Percentiles rank a stretch among this genome's conserved stretches.
phyloP scores from a whole-genome alignment of 2,113 vertebrate genomes.

The Datnioides undecimradiatus region DNA sequence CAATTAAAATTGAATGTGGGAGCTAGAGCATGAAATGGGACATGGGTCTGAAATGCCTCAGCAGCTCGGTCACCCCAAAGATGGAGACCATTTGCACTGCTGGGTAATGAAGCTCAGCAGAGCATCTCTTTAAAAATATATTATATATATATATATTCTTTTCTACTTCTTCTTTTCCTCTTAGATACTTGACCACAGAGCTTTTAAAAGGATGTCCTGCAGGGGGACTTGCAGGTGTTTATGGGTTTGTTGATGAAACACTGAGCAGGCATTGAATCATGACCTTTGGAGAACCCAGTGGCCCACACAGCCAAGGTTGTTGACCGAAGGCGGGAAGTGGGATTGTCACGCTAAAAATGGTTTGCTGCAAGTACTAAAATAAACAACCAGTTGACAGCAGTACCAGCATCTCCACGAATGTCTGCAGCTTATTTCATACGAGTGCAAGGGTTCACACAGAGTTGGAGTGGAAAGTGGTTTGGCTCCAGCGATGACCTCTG shows the following conservation, averaged over 20 bases:
- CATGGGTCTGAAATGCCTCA: slow-evolving; percentile 56
- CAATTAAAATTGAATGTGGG: slow-evolving; percentile 75
- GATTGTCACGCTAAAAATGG: neutral
- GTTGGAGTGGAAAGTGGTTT: slow-evolving; percentile 3
- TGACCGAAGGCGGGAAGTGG: slow-evolving; percentile 15
- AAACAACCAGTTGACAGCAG: neutral
- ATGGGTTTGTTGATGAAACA: slow-evolving; percentile 19
- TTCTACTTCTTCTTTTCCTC: neutral
- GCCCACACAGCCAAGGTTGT: neutral
- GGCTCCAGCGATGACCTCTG: neutral
- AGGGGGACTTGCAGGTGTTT: neutral
- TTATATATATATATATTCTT: too few species aligned
- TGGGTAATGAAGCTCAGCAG: slow-evolving; percentile 14
- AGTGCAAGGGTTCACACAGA: slow-evolving; percentile 5
- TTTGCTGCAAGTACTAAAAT: neutral
- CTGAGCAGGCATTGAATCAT: neutral
- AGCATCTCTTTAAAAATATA: slow-evolving; percentile 53
- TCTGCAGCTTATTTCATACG: neutral
- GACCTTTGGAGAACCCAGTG: neutral
- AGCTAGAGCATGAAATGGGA: slow-evolving; percentile 73
- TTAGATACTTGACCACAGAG: slow-evolving; percentile 13
- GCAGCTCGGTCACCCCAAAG: slow-evolving; percentile 36
- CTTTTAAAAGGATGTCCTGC: neutral
- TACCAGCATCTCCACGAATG: neutral
- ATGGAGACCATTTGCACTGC: slow-evolving; percentile 23